Conservation (phyloP, 2,797 vertebrate genomes). For the Phylloscopus collybita region DNA sequence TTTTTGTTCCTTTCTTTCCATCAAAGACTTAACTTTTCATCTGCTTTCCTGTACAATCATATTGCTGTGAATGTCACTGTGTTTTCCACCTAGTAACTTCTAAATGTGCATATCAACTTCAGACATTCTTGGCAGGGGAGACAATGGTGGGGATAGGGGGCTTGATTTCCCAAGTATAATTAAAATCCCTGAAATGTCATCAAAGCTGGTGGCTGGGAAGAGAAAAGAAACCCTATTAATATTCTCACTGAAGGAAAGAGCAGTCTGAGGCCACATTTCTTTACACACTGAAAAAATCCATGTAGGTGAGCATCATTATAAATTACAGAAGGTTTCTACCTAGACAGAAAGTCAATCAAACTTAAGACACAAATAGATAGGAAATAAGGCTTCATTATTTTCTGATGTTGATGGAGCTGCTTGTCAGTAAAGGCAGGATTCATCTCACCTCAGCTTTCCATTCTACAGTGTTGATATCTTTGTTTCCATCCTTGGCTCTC, state of each 20-base stretch:
- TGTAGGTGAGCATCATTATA: background rate
- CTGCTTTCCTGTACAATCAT: background rate
- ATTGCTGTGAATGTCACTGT: background rate
- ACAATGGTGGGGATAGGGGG: background rate
- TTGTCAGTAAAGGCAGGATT: background rate
- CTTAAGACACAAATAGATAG: background rate
- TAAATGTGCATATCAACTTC: background rate
- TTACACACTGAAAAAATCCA: background rate
- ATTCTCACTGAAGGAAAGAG: background rate
- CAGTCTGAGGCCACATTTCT: background rate
- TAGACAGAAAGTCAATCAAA: conserved; percentile 5
- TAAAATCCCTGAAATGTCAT: background rate
- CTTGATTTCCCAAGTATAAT: background rate
- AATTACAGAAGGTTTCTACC: background rate
- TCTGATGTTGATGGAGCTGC: background rate
- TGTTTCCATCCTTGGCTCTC: background rate
- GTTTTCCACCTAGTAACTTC: conserved; percentile 2
- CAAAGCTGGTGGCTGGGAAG: background rate
- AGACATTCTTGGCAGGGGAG: background rate
- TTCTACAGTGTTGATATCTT: background rate
- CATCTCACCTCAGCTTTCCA: background rate
- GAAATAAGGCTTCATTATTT: conserved; percentile 2
- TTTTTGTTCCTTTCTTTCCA: background rate
- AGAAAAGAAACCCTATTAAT: background rate
- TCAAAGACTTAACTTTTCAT: background rate